A percentile compares a stretch with the other conserved stretches of the same genome.
These are phyloP conservation scores for Lampris megalopsis DNA, from an alignment of 2,113 vertebrate species.

Conservation along the genomic window DNA sequence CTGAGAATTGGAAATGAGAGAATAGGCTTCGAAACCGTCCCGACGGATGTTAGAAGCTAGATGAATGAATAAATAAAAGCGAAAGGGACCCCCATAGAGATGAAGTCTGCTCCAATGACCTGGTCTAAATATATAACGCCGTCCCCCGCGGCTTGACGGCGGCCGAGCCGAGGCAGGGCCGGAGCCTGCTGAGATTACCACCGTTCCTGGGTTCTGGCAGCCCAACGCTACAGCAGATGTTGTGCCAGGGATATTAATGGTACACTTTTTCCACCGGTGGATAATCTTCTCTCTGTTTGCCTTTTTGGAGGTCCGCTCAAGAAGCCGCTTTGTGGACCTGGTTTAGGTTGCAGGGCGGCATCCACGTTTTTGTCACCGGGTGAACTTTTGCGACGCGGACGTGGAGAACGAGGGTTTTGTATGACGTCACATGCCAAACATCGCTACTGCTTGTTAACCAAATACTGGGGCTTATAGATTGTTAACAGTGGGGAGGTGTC, in stretches of 20 bases:
- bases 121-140: conserved; percentile 63
- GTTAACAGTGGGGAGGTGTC: conserved; percentile 77
- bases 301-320: conserved; percentile 28
- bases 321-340: conserved; percentile 15
- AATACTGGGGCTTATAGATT: conserved; percentile 45
- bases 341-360: conserved; percentile 23
- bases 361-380: not conserved
- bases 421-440: not conserved
- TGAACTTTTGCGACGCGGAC: not conserved
- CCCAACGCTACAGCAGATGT: conserved; percentile 56
- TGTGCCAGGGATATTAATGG: conserved; percentile 60
- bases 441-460: not conserved
- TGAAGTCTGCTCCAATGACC: conserved; percentile 26
- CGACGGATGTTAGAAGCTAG: too few species aligned
- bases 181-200: conserved; percentile 56
- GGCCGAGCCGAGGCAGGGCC: conserved; percentile 44
- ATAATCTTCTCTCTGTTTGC: conserved; percentile 51
- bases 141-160: conserved; percentile 52
- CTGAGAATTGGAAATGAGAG: conserved; percentile 4
- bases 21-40: conserved; percentile 2
- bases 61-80: conserved; percentile 8
- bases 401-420: not conserved
- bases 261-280: conserved; percentile 40
- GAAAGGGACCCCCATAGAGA: conserved; percentile 28
- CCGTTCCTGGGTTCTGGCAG: conserved; percentile 66